Conservation (phyloP, 92 coral and sea anemone species). For the Heliopora coerulea region DNA sequence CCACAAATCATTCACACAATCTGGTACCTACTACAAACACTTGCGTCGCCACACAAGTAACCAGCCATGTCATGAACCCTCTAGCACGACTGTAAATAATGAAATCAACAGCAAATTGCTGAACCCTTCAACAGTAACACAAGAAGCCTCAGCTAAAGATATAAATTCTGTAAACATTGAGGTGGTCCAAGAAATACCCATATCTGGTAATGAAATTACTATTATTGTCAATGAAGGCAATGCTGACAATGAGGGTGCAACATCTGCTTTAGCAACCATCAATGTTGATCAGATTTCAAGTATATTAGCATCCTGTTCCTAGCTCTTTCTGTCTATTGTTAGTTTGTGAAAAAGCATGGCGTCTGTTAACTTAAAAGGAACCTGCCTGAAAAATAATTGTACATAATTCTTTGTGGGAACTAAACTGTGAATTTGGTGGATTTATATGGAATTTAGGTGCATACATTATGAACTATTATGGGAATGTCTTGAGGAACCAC, state of each 20-base stretch:
- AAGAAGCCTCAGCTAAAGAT: neutral
- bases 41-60: slow-evolving; percentile 20
- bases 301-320: slow-evolving; percentile 16
- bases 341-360: too few relatives aligned
- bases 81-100: neutral
- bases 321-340: too few relatives aligned
- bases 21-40: slow-evolving; percentile 39
- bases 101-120: neutral
- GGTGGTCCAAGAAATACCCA: neutral
- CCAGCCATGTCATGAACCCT: neutral
- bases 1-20: slow-evolving; percentile 28
- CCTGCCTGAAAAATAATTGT: too few relatives aligned
- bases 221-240: slow-evolving; percentile 24
- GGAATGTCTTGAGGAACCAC: too few relatives aligned
- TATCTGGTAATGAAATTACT: slow-evolving; percentile 31
- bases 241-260: neutral
- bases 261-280: slow-evolving; percentile 31
- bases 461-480: too few relatives aligned
- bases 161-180: neutral
- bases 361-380: too few relatives aligned
- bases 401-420: too few relatives aligned
- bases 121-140: neutral
- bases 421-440: too few relatives aligned
- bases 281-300: slow-evolving; percentile 33
- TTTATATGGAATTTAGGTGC: too few relatives aligned